Evolutionary conservation across 1,140 invertebrate genomes (phyloP).

Genomic region (Monomorium pharaonis): DNA sequence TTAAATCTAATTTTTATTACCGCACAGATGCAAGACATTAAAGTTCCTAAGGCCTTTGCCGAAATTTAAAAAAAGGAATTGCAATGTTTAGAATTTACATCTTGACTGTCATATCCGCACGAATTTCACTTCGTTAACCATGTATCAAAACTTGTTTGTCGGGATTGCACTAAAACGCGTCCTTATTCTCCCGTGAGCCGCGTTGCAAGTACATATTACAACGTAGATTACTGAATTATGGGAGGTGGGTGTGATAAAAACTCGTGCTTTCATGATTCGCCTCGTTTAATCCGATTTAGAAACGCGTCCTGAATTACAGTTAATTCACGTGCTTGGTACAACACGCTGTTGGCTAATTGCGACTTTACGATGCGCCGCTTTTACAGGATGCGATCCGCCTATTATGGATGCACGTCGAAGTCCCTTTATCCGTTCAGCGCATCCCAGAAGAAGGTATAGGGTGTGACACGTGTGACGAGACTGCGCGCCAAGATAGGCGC

Average conservation of each 20-base stretch:
- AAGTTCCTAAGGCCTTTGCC: slow-evolving; percentile 26
- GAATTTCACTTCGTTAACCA: background rate
- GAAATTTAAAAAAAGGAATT: background rate
- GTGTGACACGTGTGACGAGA: slow-evolving; percentile 35
- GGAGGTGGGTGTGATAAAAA: background rate
- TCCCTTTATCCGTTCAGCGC: slow-evolving; percentile 31
- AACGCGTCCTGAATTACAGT: slow-evolving; percentile 6
- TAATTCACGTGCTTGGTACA: slow-evolving; percentile 18
- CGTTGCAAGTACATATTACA: background rate
- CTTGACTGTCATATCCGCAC: background rate
- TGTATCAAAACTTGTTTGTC: background rate
- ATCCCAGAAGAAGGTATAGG: slow-evolving; percentile 34
- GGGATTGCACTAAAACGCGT: background rate
- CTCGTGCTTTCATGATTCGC: background rate
- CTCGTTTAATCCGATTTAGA: slow-evolving; percentile 37
- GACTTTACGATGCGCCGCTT: slow-evolving; percentile 1
- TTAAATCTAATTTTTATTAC: slow-evolving; percentile 43
- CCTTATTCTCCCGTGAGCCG: background rate
- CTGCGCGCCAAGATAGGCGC: slow-evolving; percentile 36
- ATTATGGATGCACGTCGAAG: slow-evolving; percentile 36
- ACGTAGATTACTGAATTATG: background rate
- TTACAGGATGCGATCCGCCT: slow-evolving; percentile 2
- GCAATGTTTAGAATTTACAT: background rate
- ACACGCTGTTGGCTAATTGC: slow-evolving; percentile 1
- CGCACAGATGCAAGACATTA: slow-evolving; percentile 9